Evolutionary conservation across 1,140 invertebrate genomes (phyloP).

Genomic region (Pseudomyrmex dendroicus): DNA sequence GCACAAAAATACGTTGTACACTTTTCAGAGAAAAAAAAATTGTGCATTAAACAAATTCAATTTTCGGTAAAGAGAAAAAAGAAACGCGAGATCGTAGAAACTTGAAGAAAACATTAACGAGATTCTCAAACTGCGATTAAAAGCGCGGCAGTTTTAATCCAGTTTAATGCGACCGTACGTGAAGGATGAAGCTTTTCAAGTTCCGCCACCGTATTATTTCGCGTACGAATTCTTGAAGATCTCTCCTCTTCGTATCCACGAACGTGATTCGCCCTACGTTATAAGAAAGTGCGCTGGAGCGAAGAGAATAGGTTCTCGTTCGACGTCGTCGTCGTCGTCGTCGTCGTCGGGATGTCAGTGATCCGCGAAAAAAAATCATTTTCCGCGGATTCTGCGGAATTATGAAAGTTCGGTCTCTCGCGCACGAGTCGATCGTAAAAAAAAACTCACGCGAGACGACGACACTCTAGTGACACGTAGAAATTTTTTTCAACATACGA

Average conservation of each 20-base stretch:
- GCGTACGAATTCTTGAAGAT: conserved; percentile 25
- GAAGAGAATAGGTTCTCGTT: not conserved
- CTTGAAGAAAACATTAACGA: too few species aligned
- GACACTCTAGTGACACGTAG: not conserved
- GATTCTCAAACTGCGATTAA: not conserved
- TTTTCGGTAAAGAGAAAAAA: not conserved
- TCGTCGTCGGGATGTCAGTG: not conserved
- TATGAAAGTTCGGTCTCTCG: not conserved
- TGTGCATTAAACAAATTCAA: not conserved
- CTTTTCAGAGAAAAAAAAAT: not conserved
- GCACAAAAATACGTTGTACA: too few species aligned
- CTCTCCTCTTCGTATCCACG: not conserved
- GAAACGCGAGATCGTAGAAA: not conserved
- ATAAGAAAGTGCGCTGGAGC: not conserved
- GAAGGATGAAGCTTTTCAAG: not conserved
- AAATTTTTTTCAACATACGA: not conserved
- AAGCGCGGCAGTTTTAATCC: too few species aligned
- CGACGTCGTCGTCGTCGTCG: not conserved
- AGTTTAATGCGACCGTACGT: not conserved
- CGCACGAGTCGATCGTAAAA: not conserved
- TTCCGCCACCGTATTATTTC: not conserved
- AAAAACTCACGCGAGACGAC: not conserved
- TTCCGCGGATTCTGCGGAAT: not conserved
- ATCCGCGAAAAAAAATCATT: not conserved
- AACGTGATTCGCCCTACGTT: not conserved